phyloP scores from a whole-genome alignment of 1,140 invertebrate genomes.

The Subanguina moxae region DNA sequence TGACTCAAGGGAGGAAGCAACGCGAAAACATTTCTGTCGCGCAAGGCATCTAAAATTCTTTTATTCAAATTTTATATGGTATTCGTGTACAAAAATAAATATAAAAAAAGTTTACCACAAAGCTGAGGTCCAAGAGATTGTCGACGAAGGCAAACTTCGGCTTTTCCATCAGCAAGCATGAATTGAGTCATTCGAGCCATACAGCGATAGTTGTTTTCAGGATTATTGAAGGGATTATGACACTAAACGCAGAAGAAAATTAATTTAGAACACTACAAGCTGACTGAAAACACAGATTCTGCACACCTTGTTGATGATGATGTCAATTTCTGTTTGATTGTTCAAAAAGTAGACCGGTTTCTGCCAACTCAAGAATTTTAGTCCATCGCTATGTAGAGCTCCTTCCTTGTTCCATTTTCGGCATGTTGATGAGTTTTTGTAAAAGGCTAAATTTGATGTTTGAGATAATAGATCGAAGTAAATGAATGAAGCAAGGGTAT shows the following conservation, averaged over 20 bases:
- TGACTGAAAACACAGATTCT: no score
- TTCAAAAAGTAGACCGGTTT: conserved; percentile 27
- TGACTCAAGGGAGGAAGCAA: conserved; percentile 38
- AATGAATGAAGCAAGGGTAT: no score
- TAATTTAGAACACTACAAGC: no score
- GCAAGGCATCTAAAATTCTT: conserved; percentile 33
- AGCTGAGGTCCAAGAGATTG: conserved; percentile 14
- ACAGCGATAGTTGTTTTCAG: conserved; percentile 21
- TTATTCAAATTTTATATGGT: conserved; percentile 14
- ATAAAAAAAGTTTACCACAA: conserved; percentile 9
- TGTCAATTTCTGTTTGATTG: conserved; percentile 30
- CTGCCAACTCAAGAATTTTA: conserved; percentile 21
- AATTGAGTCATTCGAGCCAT: conserved; percentile 38
- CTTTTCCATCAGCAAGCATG: conserved; percentile 42
- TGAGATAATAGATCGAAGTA: no score
- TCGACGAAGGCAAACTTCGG: conserved; percentile 37
- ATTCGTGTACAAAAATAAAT: neutral
- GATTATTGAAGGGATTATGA: conserved; percentile 21
- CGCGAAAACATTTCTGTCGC: conserved; percentile 38
- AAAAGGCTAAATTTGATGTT: conserved; percentile 24
- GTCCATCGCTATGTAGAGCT: conserved; percentile 19
- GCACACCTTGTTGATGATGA: conserved; percentile 25
- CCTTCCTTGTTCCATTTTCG: conserved; percentile 29
- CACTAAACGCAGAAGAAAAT: conserved; percentile 20
- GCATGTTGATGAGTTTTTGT: conserved; percentile 7